Evolutionary conservation across 2,888 invertebrate genomes (phyloP).

Genomic region (Creontiades dilutus): DNA sequence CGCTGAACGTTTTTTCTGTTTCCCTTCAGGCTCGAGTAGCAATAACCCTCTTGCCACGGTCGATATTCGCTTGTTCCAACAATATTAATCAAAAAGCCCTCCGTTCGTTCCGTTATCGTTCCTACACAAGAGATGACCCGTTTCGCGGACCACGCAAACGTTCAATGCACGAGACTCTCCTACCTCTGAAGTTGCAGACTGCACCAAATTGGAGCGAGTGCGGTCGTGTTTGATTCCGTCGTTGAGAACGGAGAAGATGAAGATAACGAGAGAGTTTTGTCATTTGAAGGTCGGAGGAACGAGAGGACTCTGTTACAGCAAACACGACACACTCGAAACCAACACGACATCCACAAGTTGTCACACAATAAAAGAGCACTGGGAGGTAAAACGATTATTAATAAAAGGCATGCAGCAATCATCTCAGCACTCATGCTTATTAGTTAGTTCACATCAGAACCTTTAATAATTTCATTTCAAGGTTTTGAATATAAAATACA

Average conservation of each 20-base stretch:
- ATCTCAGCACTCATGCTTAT: too few species aligned
- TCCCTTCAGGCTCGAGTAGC: not conserved
- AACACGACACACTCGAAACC: not conserved
- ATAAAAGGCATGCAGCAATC: too few species aligned
- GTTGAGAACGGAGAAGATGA: too few species aligned
- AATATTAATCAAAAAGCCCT: conserved; percentile 12
- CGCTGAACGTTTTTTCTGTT: not conserved
- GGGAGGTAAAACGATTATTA: too few species aligned
- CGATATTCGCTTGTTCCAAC: conserved; percentile 16
- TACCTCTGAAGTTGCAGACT: not conserved
- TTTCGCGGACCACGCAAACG: conserved; percentile 6
- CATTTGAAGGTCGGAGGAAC: not conserved
- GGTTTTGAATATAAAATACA: too few species aligned
- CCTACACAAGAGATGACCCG: not conserved
- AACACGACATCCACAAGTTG: not conserved
- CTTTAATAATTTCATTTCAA: too few species aligned
- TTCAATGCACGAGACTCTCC: not conserved
- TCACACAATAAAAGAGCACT: too few species aligned
- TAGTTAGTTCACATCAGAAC: too few species aligned
- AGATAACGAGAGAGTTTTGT: not conserved
- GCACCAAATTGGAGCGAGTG: not conserved
- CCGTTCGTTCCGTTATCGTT: not conserved
- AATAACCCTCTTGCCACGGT: not conserved
- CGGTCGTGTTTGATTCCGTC: not conserved
- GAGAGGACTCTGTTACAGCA: not conserved